Evolutionary conservation across 1,140 invertebrate genomes (phyloP).

Genomic region (Phymorhynchus buccinoides): DNA sequence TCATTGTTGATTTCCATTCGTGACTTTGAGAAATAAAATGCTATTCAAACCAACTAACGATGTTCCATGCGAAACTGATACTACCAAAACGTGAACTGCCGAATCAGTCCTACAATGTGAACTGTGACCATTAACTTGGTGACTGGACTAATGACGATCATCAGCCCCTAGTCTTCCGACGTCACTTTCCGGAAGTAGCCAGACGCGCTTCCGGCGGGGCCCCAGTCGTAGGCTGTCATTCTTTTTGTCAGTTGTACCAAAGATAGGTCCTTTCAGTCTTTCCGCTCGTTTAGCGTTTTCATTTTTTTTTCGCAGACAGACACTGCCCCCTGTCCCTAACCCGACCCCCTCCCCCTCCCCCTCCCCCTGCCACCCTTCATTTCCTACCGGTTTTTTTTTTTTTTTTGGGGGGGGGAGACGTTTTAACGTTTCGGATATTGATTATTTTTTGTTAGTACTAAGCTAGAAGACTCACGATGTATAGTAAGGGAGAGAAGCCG

Average conservation of each 20-base stretch:
- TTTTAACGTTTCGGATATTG: background rate
- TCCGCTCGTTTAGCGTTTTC: background rate
- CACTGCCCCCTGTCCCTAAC: background rate
- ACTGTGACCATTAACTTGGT: background rate
- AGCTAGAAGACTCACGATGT: background rate
- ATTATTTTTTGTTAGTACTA: background rate
- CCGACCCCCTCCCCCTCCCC: no score
- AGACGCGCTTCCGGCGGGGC: background rate
- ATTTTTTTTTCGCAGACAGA: no score
- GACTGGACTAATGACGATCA: background rate
- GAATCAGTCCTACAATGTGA: no score
- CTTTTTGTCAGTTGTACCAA: background rate
- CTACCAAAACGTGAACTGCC: no score
- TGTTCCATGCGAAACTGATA: no score
- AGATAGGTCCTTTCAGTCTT: constrained; percentile 7
- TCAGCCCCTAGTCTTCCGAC: background rate
- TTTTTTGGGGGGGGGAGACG: no score
- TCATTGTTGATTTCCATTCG: no score
- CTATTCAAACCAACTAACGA: no score
- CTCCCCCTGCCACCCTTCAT: no score
- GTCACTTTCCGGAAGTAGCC: background rate
- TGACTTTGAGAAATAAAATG: no score
- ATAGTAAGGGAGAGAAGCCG: background rate
- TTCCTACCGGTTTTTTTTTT: background rate
- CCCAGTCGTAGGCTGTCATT: background rate